Evolutionary conservation across 37 sponge, comb jelly and placozoan genomes (phyloP).

Genomic region (Haliclona indistincta): DNA sequence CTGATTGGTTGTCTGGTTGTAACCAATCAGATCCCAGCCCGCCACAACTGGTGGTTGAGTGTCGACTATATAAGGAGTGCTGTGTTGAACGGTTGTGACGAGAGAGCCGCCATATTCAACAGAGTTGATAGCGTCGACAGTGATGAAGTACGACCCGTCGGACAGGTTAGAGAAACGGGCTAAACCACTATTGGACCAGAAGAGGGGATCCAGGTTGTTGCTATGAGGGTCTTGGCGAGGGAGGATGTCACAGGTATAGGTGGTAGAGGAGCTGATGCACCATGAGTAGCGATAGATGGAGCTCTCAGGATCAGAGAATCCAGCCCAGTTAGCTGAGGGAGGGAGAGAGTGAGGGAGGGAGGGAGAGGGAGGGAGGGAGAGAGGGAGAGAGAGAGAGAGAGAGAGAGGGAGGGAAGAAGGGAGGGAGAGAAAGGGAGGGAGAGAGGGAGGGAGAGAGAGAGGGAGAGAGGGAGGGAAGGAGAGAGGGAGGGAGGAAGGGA

Average conservation of each 20-base stretch:
- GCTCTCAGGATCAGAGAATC: constrained; percentile 65
- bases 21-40: constrained; percentile 12
- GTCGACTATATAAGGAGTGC: constrained; percentile 77
- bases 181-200: constrained; percentile 65
- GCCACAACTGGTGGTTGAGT: constrained; percentile 64
- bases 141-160: constrained; percentile 78
- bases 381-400: no score
- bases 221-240: constrained; percentile 42
- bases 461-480: no score
- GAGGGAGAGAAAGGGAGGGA: no score
- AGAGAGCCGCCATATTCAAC: constrained; percentile 81
- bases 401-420: no score
- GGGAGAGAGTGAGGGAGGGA: background rate
- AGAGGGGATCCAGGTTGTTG: background rate
- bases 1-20: constrained; percentile 34
- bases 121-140: constrained; percentile 73
- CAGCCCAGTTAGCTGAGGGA: constrained; percentile 82
- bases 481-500: no score
- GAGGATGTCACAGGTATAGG: constrained; percentile 44
- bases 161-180: constrained; percentile 28
- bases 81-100: constrained; percentile 77
- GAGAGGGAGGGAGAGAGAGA: no score
- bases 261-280: constrained; percentile 74
- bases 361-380: background rate
- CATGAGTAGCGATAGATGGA: constrained; percentile 78